Conservation (phyloP, 2,113 vertebrate genomes). For the Plotosus lineatus region DNA sequence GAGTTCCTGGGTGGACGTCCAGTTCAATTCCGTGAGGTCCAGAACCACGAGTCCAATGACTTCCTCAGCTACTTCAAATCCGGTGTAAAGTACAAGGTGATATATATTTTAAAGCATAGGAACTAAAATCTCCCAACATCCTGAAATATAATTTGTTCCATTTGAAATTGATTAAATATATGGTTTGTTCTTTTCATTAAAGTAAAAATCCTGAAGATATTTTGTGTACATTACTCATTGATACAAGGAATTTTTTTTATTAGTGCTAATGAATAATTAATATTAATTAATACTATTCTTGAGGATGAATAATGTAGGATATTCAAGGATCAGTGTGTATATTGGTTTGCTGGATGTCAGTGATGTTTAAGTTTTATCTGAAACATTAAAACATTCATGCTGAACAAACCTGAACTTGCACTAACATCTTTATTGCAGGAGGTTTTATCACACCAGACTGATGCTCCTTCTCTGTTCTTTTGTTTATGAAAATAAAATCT, state of each 20-base stretch:
- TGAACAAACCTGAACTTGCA: not conserved
- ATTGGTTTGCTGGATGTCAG: not conserved
- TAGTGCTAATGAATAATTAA: not conserved
- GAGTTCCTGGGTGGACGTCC: conserved; percentile 55
- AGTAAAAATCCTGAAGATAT: too few relatives aligned
- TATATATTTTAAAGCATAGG: not conserved
- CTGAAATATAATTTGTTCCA: not conserved
- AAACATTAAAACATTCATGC: not conserved
- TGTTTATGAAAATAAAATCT: not conserved
- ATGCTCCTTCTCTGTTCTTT: not conserved
- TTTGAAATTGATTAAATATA: not conserved
- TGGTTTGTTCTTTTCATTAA: not conserved
- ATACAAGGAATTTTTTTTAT: not conserved
- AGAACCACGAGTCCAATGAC: conserved; percentile 64
- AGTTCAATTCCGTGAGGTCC: conserved; percentile 66
- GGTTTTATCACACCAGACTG: not conserved
- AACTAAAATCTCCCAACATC: not conserved
- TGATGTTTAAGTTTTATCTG: not conserved
- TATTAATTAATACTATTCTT: not conserved
- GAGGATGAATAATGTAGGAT: not conserved
- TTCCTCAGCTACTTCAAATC: conserved; percentile 69
- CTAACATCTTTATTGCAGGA: conserved; percentile 2
- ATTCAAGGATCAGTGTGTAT: not conserved
- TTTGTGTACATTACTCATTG: not conserved
- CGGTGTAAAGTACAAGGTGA: conserved; percentile 72